phyloP scores from a whole-genome alignment of 1,140 invertebrate genomes.

The Nilaparvata lugens region DNA sequence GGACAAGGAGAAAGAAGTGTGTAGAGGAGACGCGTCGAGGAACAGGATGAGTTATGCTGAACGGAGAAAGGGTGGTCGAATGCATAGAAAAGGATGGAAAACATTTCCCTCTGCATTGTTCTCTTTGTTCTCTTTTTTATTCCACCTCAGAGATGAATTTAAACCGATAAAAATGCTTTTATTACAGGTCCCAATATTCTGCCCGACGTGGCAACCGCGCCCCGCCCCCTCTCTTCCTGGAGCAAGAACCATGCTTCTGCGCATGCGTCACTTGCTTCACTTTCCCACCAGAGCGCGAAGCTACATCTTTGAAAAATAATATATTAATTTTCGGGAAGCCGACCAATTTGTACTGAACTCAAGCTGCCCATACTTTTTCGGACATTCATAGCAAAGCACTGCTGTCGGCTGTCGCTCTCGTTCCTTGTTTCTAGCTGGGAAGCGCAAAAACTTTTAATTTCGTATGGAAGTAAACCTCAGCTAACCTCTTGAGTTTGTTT shows the following conservation, averaged over 20 bases:
- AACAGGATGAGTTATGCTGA: too few relatives aligned
- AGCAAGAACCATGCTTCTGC: background rate
- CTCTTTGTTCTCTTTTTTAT: conserved; percentile 2
- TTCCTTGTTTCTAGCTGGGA: too few relatives aligned
- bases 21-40: too few relatives aligned
- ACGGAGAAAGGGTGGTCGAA: too few relatives aligned
- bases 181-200: conserved; percentile 4
- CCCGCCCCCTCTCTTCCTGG: background rate
- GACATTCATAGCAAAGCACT: background rate
- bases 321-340: conserved; percentile 6
- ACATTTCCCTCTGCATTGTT: conserved; percentile 1
- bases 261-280: background rate
- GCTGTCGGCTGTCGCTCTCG: too few relatives aligned
- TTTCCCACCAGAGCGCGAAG: background rate
- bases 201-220: conserved; percentile 1
- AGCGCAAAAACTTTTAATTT: too few relatives aligned
- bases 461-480: too few relatives aligned
- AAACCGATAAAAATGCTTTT: conserved; percentile 6
- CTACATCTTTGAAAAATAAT: conserved; percentile 5
- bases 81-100: too few relatives aligned
- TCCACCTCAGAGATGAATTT: conserved; percentile 4
- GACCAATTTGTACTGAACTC: background rate
- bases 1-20: too few relatives aligned
- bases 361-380: background rate
- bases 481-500: too few relatives aligned